phyloP scores from a whole-genome alignment of 1,140 invertebrate genomes.

The Lepidurus couesii region DNA sequence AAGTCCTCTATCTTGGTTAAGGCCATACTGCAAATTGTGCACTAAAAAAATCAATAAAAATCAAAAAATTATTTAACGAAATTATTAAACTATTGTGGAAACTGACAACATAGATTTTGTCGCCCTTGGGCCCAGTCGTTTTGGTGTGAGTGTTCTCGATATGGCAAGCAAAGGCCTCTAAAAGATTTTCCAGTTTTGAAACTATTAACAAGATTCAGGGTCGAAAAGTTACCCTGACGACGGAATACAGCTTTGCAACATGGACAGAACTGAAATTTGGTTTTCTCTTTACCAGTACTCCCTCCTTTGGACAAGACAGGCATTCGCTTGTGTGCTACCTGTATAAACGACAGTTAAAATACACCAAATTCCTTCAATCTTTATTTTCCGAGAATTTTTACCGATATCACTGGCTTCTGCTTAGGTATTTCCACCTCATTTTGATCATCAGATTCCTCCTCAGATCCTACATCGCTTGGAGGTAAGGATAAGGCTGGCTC shows the following conservation, averaged over 20 bases:
- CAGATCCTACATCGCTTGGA: background rate
- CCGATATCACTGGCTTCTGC: background rate
- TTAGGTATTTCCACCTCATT: background rate
- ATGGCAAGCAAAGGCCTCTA: background rate
- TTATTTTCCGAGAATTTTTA: background rate
- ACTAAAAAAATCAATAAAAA: background rate
- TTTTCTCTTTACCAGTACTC: background rate
- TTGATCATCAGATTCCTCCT: background rate
- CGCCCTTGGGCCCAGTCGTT: background rate
- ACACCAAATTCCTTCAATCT: background rate
- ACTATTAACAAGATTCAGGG: background rate
- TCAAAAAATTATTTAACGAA: background rate
- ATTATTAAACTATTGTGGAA: background rate
- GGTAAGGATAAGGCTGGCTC: background rate
- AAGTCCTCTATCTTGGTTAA: background rate
- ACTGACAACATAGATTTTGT: constrained; percentile 7
- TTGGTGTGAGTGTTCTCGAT: background rate
- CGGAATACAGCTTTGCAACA: constrained; percentile 18
- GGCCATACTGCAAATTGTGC: constrained; percentile 4
- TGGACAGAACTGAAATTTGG: background rate
- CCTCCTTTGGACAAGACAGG: background rate
- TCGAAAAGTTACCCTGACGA: background rate
- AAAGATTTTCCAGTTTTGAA: background rate
- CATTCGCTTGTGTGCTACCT: background rate
- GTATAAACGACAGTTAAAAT: background rate